phyloP scores from a whole-genome alignment of 2,113 vertebrate genomes.

The Pampusana beccarii region DNA sequence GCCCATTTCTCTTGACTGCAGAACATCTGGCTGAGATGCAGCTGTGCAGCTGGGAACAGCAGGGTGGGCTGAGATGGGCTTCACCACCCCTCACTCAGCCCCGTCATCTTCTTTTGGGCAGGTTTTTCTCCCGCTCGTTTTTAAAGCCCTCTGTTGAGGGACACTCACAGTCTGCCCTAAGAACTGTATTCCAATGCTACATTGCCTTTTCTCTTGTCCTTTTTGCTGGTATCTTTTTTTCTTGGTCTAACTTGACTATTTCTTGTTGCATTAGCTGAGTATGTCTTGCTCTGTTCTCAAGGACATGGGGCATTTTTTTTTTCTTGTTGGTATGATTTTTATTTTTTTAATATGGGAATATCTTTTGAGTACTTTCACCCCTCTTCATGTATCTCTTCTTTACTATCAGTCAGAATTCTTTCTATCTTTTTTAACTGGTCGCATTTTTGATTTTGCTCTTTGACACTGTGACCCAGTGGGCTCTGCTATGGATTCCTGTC shows the following conservation, averaged over 20 bases:
- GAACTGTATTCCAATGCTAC: not conserved
- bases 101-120: not conserved
- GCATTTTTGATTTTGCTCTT: not conserved
- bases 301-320: not conserved
- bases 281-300: not conserved
- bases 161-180: not conserved
- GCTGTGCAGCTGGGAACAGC: not conserved
- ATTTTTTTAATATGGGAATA: not conserved
- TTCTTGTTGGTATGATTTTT: not conserved
- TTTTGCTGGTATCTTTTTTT: not conserved
- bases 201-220: not conserved
- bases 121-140: not conserved
- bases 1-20: not conserved
- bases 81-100: not conserved
- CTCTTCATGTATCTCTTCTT: not conserved
- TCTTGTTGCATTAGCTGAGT: not conserved
- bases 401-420: not conserved
- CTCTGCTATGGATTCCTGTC: not conserved
- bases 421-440: not conserved
- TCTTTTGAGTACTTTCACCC: not conserved
- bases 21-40: not conserved
- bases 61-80: not conserved
- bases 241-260: not conserved
- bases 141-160: not conserved
- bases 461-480: not conserved